Conservation (phyloP, 2,113 vertebrate species). For the Hystrix brachyura region DNA sequence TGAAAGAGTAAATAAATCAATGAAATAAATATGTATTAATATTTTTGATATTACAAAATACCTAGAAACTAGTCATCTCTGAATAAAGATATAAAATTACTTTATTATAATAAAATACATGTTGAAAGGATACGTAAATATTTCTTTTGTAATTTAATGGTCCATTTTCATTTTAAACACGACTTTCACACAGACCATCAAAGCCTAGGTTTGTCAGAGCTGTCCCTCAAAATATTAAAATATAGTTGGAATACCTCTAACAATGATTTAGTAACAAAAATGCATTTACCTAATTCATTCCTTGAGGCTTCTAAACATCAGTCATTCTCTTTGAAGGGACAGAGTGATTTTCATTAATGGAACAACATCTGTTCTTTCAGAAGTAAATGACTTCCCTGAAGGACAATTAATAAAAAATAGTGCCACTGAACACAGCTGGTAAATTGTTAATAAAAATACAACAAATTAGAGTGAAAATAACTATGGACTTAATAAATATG, state of each 20-base stretch:
- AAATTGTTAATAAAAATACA: slow-evolving; percentile 80
- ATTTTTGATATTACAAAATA: background rate
- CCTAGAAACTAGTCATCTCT: background rate
- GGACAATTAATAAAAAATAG: slow-evolving; percentile 86
- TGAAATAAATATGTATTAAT: background rate
- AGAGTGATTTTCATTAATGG: slow-evolving; percentile 81
- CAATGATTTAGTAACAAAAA: slow-evolving; percentile 66
- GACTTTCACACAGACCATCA: background rate
- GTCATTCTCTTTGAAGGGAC: slow-evolving; percentile 81
- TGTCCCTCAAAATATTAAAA: slow-evolving; percentile 38
- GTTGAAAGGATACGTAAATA: background rate
- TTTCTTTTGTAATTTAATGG: background rate
- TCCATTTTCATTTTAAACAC: background rate
- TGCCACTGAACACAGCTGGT: slow-evolving; percentile 79
- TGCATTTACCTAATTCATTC: slow-evolving; percentile 66
- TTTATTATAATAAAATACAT: background rate
- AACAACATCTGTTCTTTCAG: slow-evolving; percentile 85
- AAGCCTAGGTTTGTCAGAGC: background rate
- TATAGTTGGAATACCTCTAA: slow-evolving; percentile 18
- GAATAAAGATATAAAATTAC: background rate
- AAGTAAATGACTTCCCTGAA: slow-evolving; percentile 83
- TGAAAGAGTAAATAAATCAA: slow-evolving; percentile 7
- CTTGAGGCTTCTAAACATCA: slow-evolving; percentile 75
- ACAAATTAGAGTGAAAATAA: slow-evolving; percentile 62
- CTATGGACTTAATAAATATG: background rate